Conservation (phyloP, 2,113 vertebrate genomes). For the Leucopternis melanops region DNA sequence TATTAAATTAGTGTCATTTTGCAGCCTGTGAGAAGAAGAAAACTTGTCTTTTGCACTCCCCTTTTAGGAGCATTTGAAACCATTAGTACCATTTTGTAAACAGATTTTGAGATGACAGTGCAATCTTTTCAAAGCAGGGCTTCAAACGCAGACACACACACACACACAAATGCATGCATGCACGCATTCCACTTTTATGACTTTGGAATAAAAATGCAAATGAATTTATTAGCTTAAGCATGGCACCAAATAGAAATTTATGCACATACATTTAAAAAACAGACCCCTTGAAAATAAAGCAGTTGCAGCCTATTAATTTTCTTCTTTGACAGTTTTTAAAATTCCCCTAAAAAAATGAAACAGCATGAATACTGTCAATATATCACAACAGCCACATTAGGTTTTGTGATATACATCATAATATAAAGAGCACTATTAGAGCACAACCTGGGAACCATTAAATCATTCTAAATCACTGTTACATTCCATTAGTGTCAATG, state of each 20-base stretch:
- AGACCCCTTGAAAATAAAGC: constrained; percentile 72
- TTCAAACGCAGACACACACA: constrained; percentile 21
- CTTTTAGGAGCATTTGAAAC: constrained; percentile 18
- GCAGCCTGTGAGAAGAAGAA: background rate
- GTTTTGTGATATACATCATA: constrained; percentile 98
- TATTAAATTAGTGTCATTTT: constrained; percentile 34
- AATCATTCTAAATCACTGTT: constrained; percentile 99
- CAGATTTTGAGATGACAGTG: constrained; percentile 28
- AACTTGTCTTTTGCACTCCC: background rate
- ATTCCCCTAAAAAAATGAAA: constrained; percentile 80
- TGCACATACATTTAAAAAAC: constrained; percentile 76
- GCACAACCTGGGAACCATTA: constrained; percentile 99
- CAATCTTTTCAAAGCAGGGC: constrained; percentile 8
- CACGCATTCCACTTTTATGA: constrained; percentile 53
- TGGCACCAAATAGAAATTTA: constrained; percentile 76
- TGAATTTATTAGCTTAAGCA: constrained; percentile 76
- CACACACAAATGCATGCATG: background rate
- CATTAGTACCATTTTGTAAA: constrained; percentile 44
- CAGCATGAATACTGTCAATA: constrained; percentile 87
- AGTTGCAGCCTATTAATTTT: constrained; percentile 78
- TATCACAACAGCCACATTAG: constrained; percentile 98
- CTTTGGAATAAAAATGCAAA: constrained; percentile 76
- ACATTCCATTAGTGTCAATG: constrained; percentile 99
- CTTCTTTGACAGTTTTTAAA: constrained; percentile 79
- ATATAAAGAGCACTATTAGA: constrained; percentile 99